Percentiles rank a stretch among this genome's conserved stretches.
phyloP scores from a whole-genome alignment of 2,888 invertebrate genomes.

The Osedax fenrisi region DNA sequence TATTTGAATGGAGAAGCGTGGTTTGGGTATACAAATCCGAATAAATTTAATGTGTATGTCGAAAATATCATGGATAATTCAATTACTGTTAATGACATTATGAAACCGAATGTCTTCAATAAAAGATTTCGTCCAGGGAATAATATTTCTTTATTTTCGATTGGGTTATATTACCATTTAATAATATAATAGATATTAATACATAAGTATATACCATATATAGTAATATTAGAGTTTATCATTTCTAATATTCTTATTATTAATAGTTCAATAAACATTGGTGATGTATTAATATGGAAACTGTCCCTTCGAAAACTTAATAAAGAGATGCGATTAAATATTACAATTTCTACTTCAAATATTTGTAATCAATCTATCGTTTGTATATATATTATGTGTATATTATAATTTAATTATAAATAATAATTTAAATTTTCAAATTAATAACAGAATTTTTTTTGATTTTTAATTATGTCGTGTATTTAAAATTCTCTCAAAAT shows the following conservation, averaged over 20 bases:
- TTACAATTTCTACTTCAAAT: not conserved
- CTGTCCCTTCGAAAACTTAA: not conserved
- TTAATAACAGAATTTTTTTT: no score
- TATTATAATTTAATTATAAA: not conserved
- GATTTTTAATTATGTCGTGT: no score
- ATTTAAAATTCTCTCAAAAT: no score
- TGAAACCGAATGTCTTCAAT: not conserved
- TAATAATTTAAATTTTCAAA: no score
- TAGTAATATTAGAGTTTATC: no score
- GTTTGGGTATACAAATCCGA: constrained; percentile 40
- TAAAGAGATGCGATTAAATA: not conserved
- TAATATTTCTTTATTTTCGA: not conserved
- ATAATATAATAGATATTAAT: no score
- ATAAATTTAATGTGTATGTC: constrained; percentile 39
- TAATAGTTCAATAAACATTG: not conserved
- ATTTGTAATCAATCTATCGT: not conserved
- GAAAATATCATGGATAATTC: constrained; percentile 35
- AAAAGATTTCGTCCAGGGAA: not conserved
- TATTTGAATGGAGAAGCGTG: constrained; percentile 32
- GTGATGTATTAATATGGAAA: not conserved
- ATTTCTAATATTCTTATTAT: no score
- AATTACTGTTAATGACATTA: not conserved
- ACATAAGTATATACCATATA: not conserved
- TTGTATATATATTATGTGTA: not conserved
- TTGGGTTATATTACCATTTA: no score